Conservation (phyloP, 2,888 invertebrate genomes). For the Ephialtes manifestator region DNA sequence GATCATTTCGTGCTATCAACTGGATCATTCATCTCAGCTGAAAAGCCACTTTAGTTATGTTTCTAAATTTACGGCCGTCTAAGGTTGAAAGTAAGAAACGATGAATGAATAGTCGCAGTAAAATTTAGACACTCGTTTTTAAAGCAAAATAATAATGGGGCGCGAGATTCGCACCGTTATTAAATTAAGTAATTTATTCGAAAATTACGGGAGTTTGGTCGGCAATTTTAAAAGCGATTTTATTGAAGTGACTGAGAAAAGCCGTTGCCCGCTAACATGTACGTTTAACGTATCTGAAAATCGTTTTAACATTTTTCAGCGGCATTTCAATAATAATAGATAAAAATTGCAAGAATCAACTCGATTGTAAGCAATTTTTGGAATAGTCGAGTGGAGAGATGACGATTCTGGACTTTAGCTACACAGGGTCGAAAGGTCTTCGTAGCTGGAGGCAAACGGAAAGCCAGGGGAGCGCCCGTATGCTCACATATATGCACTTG, state of each 20-base stretch:
- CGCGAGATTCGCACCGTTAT: too few relatives aligned
- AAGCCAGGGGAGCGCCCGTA: conserved; percentile 48
- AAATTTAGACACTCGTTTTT: too few relatives aligned
- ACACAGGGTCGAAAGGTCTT: conserved; percentile 30
- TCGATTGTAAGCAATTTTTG: neutral
- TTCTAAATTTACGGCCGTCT: neutral
- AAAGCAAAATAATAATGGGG: too few relatives aligned
- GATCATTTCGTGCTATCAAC: neutral
- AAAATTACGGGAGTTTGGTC: too few relatives aligned
- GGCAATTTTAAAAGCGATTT: too few relatives aligned
- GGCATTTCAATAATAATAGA: neutral
- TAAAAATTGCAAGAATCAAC: neutral
- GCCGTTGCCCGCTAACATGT: neutral
- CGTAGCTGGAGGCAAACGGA: conserved; percentile 50
- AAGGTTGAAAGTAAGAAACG: neutral
- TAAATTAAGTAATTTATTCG: too few relatives aligned
- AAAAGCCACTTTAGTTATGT: neutral
- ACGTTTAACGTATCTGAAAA: neutral
- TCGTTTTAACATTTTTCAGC: neutral
- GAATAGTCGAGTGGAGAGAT: neutral
- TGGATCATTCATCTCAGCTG: neutral
- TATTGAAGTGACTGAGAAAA: neutral
- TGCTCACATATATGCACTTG: conserved; percentile 37
- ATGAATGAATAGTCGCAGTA: neutral
- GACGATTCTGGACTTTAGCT: conserved; percentile 18